Evolutionary conservation across 1,140 invertebrate species (phyloP).

Genomic region (Anastrepha obliqua): DNA sequence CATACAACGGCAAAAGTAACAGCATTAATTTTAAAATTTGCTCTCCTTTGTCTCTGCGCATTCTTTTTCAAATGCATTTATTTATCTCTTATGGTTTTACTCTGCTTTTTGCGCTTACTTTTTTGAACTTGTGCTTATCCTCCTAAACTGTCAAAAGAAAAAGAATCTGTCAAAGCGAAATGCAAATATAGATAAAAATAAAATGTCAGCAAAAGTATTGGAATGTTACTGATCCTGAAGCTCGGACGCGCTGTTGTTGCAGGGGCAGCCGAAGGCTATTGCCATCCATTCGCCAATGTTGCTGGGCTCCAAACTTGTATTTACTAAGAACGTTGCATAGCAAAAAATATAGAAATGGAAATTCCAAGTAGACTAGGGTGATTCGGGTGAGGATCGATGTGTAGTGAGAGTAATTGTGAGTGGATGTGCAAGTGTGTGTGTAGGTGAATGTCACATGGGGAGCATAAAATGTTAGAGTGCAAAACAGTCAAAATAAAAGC

Average conservation of each 20-base stretch:
- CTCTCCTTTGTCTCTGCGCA: neutral
- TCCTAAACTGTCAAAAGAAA: constrained; percentile 52
- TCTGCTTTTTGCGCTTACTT: neutral
- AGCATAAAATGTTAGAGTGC: neutral
- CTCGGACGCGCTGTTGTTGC: neutral
- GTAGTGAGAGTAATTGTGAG: neutral
- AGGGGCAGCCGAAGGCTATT: constrained; percentile 13
- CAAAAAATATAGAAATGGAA: constrained; percentile 23
- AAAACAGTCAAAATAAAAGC: constrained; percentile 13
- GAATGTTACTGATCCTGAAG: neutral
- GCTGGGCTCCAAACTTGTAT: constrained; percentile 22
- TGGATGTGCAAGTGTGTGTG: neutral
- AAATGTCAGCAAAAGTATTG: constrained; percentile 14
- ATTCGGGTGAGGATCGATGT: neutral
- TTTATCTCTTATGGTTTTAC: too few species aligned
- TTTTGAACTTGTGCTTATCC: constrained; percentile 24
- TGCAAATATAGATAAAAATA: constrained; percentile 55
- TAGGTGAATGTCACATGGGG: neutral
- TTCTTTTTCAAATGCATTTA: neutral
- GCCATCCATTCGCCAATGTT: neutral
- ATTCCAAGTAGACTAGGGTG: neutral
- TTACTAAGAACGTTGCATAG: constrained; percentile 18
- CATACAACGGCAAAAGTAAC: neutral
- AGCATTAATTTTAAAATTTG: constrained; percentile 16
- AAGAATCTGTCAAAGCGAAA: constrained; percentile 44